phyloP scores from a whole-genome alignment of 2,888 invertebrate species.

The Nebria brevicollis region DNA sequence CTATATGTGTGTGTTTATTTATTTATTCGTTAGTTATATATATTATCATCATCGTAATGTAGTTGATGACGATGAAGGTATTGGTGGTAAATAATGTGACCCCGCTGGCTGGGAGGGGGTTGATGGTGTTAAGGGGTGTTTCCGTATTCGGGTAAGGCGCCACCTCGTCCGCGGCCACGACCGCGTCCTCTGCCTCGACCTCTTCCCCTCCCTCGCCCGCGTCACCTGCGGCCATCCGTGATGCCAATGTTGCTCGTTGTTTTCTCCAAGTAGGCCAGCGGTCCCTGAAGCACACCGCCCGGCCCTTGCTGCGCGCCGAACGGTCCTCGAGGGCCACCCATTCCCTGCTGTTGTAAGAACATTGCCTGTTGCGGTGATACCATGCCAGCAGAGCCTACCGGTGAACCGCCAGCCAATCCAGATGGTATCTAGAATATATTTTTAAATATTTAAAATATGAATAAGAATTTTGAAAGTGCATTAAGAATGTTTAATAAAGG shows the following conservation, averaged over 20 bases:
- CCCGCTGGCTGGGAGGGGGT: constrained; percentile 14
- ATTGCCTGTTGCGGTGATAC: constrained; percentile 64
- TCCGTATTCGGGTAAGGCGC: constrained; percentile 34
- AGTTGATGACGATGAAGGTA: background rate
- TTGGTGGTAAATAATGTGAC: background rate
- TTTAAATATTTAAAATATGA: background rate
- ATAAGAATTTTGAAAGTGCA: no score
- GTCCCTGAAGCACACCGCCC: constrained; percentile 76
- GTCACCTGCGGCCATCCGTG: constrained; percentile 86
- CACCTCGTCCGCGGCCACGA: constrained; percentile 59
- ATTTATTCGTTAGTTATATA: background rate
- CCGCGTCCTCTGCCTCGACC: constrained; percentile 84
- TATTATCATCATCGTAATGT: background rate
- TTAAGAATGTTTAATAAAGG: background rate
- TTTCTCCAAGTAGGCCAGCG: constrained; percentile 87
- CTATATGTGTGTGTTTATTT: background rate
- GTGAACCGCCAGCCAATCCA: constrained; percentile 55
- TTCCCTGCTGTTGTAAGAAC: constrained; percentile 68
- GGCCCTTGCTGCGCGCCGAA: constrained; percentile 65
- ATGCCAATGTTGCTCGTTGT: constrained; percentile 92
- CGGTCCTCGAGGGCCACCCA: constrained; percentile 65
- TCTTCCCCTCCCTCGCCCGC: constrained; percentile 86
- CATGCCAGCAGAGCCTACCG: constrained; percentile 59
- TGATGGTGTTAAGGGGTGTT: constrained; percentile 39
- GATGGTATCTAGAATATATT: constrained; percentile 58